Percentiles rank a stretch among this genome's conserved stretches.
These are phyloP conservation scores for Sterna hirundo DNA, from an alignment of 2,113 vertebrate species.

Conservation along the genomic window DNA sequence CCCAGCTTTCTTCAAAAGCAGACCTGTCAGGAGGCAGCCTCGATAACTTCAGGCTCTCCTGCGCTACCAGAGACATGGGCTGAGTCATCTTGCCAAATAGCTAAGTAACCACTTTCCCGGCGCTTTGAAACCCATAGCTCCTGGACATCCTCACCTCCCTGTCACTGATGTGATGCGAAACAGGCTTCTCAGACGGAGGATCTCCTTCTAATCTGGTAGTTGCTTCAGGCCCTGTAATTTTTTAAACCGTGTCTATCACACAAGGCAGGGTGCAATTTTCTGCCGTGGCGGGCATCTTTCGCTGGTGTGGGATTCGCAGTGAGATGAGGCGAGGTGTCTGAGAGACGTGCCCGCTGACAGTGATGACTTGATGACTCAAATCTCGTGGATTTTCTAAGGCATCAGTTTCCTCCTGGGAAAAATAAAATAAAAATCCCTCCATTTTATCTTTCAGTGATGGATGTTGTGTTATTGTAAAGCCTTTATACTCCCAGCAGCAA, in stretches of 20 bases:
- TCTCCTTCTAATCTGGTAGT: background rate
- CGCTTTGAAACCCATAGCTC: background rate
- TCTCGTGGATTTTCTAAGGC: background rate
- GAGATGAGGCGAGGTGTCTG: background rate
- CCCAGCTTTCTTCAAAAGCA: background rate
- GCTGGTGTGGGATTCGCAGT: background rate
- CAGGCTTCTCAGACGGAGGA: background rate
- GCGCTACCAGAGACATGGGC: background rate
- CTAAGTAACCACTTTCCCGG: background rate
- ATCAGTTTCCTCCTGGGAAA: background rate
- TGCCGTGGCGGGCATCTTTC: background rate
- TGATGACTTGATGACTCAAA: slow-evolving; percentile 26
- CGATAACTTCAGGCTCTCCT: background rate
- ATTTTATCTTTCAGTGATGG: slow-evolving; percentile 10
- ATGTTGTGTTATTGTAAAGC: background rate
- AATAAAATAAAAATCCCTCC: slow-evolving; percentile 26
- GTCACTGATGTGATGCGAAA: background rate
- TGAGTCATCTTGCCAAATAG: background rate
- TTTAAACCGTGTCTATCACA: background rate
- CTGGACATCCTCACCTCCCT: background rate
- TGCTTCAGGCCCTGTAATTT: slow-evolving; percentile 24
- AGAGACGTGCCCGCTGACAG: background rate
- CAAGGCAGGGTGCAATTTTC: background rate
- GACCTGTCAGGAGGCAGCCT: background rate
- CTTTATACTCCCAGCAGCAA: background rate